Conservation (phyloP, 2,888 invertebrate genomes). For the Blastobasis lacticolella region DNA sequence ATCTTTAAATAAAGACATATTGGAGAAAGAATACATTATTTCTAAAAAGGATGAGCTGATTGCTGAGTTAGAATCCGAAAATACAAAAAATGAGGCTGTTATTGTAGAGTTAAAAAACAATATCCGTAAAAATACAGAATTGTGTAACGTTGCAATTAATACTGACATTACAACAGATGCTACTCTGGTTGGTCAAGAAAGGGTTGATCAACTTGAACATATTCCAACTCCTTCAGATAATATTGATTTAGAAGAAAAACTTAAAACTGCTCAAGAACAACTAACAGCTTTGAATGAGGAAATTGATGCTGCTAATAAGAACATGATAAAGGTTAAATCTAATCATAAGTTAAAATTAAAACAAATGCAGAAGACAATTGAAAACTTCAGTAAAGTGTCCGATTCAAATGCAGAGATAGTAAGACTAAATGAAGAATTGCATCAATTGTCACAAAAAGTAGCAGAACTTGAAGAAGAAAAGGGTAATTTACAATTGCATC, state of each 20-base stretch:
- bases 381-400: conserved; percentile 77
- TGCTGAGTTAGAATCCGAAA: conserved; percentile 34
- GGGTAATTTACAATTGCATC: conserved; percentile 89
- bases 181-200: conserved; percentile 6
- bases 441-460: conserved; percentile 81
- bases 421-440: conserved; percentile 76
- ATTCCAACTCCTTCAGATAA: conserved; percentile 10
- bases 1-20: conserved; percentile 62
- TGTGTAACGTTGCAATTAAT: conserved; percentile 34
- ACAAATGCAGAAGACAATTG: conserved; percentile 83
- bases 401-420: conserved; percentile 81
- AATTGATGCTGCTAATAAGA: conserved; percentile 83
- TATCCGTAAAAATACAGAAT: conserved; percentile 14
- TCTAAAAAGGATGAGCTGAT: conserved; percentile 63
- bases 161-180: conserved; percentile 27
- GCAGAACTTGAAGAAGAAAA: conserved; percentile 93
- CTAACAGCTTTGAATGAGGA: conserved; percentile 77
- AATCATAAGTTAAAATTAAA: conserved; percentile 82
- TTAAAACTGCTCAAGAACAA: conserved; percentile 57
- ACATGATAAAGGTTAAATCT: conserved; percentile 83
- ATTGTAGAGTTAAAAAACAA: conserved; percentile 25
- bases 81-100: conserved; percentile 20
- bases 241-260: conserved; percentile 52
- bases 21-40: conserved; percentile 59
- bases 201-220: neutral